phyloP scores from a whole-genome alignment of 2,797 vertebrate species.

The Muscicapa comitata region DNA sequence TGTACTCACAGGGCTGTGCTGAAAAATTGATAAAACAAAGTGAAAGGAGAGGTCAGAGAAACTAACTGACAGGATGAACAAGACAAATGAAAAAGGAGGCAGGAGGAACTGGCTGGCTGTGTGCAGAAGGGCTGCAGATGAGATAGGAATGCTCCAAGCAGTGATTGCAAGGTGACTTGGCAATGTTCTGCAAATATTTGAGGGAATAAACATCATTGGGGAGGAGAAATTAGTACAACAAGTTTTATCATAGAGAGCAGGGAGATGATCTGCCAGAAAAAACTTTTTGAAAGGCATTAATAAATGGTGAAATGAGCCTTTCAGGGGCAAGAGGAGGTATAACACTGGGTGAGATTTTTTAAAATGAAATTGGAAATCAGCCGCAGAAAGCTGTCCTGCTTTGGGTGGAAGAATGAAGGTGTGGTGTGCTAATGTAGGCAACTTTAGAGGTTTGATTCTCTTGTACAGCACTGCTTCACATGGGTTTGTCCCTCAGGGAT shows the following conservation, averaged over 20 bases:
- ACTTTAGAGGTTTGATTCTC: background rate
- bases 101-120: background rate
- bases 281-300: background rate
- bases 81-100: background rate
- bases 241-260: background rate
- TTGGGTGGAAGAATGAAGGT: background rate
- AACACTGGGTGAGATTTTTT: background rate
- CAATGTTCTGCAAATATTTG: conserved; percentile 43
- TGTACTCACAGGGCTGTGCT: background rate
- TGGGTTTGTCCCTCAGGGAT: background rate
- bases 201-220: background rate
- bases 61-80: background rate
- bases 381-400: background rate
- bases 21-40: background rate
- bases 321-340: background rate
- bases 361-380: background rate
- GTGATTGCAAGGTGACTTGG: conserved; percentile 12
- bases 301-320: background rate
- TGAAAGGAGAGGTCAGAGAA: background rate
- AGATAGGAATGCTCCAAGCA: background rate
- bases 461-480: background rate
- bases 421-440: background rate
- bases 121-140: background rate
- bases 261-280: background rate
- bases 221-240: conserved; percentile 5